These are phyloP conservation scores for Macrotus californicus DNA, from an alignment of 2,113 vertebrate genomes.

Conservation along the genomic window DNA sequence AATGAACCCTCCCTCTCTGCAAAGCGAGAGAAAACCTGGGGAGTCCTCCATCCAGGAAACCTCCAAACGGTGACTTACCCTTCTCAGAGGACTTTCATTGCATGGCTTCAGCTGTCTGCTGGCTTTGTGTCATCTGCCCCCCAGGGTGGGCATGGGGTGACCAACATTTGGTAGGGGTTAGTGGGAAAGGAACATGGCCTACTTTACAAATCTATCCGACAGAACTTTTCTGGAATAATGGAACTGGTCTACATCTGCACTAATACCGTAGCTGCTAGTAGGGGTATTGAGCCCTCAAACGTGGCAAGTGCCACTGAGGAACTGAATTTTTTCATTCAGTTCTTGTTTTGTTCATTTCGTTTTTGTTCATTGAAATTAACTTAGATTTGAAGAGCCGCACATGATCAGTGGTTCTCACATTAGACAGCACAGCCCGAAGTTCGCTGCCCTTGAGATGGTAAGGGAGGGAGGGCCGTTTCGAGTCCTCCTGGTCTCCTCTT, in stretches of 20 bases:
- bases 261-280: rapidly evolving
- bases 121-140: neutral
- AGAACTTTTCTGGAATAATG: neutral
- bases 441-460: neutral
- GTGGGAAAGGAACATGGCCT: neutral
- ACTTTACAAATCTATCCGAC: neutral
- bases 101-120: neutral
- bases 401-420: neutral
- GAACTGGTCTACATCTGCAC: neutral
- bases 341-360: neutral
- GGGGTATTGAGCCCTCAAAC: neutral
- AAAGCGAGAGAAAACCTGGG: neutral
- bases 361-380: neutral
- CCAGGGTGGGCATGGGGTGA: neutral
- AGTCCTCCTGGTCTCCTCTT: neutral
- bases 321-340: neutral
- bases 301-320: neutral
- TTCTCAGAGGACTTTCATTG: neutral
- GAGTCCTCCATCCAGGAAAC: neutral
- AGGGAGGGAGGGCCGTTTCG: neutral
- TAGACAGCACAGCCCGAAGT: neutral
- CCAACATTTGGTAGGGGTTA: neutral
- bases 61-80: no score
- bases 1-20: rapidly evolving
- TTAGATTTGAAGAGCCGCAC: neutral